Base-by-base conservation (phyloP, 2,888 invertebrate genomes). In the Phyto melanocephala region DNA sequence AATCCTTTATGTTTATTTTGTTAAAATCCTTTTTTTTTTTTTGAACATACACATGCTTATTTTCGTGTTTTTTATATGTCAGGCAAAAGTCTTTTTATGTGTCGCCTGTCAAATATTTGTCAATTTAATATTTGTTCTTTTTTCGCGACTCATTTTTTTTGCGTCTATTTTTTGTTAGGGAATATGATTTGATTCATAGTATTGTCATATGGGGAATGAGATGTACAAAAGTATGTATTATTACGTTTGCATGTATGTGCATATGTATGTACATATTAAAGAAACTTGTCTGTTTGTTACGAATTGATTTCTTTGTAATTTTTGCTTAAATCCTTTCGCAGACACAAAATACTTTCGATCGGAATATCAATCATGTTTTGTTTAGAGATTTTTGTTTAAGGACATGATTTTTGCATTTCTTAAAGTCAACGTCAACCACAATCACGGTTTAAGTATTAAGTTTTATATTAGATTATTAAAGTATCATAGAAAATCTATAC, bases 351-450 rank as follows among this genome's bases (percentile, higher is more conserved):
- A 76, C 71, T 79, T 82, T 75, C 54, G 67, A 15, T 35, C 40
- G 42, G 79, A 79, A 79, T 82, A 82, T 82, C 75, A 82, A 79
- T 82, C 75, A 82, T 82, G 75, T 77, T 81, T 74, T 70, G 70
- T 58, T 71, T 75, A 65, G 28, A 71, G 79, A 79, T 79, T 82
- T 78, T 71, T 70, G 71, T 76, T 75, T 82, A 50, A 58, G 20
- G 47, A 79, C 82, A 82, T 40, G 79, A 82, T 76, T 82, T 82
- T 76, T 76, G 65, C 82, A 82, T 82, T 79, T 82, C 58, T 68
- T 35, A 33, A 35, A 35, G 20, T 1, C 2, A 22, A 0, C 35
- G 20, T 8, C 6, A 74, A 22, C 10, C 45, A 47, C 2, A 71
- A 15, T 3, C 28, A n/a, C n/a, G n/a, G n/a, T n/a, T n/a, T n/a